These are phyloP conservation scores for Peromyscus polionotus DNA, from an alignment of 2,113 vertebrate species.

Conservation along the genomic window DNA sequence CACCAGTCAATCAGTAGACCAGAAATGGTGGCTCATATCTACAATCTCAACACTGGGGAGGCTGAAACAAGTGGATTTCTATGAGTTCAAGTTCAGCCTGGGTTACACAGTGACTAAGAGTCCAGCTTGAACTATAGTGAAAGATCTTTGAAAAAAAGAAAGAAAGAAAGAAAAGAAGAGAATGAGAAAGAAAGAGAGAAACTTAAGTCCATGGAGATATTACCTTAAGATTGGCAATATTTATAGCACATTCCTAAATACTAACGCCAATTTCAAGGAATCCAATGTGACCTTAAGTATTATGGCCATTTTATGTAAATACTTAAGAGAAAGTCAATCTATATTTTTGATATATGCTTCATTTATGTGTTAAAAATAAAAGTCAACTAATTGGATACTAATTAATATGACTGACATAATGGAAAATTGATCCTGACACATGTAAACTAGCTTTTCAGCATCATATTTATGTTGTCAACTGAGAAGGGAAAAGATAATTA, in stretches of 20 bases:
- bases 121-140: neutral
- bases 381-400: conserved; percentile 9
- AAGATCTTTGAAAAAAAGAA: neutral
- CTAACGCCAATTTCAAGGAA: neutral
- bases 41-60: neutral
- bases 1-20: neutral
- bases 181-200: neutral
- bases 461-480: conserved; percentile 22
- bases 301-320: conserved; percentile 22
- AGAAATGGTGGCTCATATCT: neutral
- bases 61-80: neutral
- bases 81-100: neutral
- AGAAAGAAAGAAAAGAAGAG: no score
- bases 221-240: neutral
- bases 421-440: conserved; percentile 28
- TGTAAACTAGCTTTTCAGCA: neutral
- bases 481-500: conserved; percentile 15
- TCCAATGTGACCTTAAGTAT: neutral
- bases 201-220: neutral
- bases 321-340: conserved; percentile 1
- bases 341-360: neutral
- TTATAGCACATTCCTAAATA: neutral
- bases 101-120: neutral
- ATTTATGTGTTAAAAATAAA: neutral
- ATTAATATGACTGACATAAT: conserved; percentile 36